Percentiles rank a stretch among this genome's conserved stretches.
phyloP scores from a whole-genome alignment of 1,140 invertebrate genomes.

The Cheumatopsyche charites region DNA sequence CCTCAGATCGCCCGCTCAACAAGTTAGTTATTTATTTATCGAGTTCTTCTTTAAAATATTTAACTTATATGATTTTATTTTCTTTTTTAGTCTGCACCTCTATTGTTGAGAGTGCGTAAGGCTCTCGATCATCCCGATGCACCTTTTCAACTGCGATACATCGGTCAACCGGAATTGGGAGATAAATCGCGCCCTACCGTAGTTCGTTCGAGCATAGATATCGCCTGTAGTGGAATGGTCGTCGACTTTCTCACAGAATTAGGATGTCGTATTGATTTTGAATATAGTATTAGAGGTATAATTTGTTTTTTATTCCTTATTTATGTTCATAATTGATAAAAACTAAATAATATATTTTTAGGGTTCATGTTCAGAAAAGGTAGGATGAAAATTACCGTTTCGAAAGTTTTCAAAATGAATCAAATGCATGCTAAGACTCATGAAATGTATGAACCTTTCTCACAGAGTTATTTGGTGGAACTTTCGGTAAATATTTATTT shows the following conservation, averaged over 20 bases:
- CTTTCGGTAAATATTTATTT: constrained; percentile 68
- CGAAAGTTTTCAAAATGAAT: constrained; percentile 89
- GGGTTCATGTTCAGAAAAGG: constrained; percentile 96
- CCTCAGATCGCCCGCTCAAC: constrained; percentile 67
- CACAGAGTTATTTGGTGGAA: constrained; percentile 93
- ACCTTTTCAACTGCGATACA: constrained; percentile 87
- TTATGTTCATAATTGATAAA: not conserved
- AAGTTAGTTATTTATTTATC: constrained; percentile 50
- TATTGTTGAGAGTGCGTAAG: constrained; percentile 76
- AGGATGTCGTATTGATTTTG: constrained; percentile 89
- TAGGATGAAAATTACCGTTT: constrained; percentile 95
- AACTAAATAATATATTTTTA: constrained; percentile 47
- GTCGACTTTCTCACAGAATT: constrained; percentile 92
- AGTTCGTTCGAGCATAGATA: constrained; percentile 89
- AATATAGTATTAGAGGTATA: constrained; percentile 85
- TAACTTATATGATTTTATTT: not conserved
- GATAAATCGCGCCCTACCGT: constrained; percentile 90
- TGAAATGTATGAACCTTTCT: constrained; percentile 82
- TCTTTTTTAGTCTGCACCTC: constrained; percentile 63
- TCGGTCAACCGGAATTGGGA: constrained; percentile 87
- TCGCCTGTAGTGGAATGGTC: constrained; percentile 86
- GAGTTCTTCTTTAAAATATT: constrained; percentile 15
- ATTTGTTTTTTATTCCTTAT: not conserved
- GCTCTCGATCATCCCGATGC: constrained; percentile 78
- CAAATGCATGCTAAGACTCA: constrained; percentile 70